Percentiles rank a stretch among this genome's conserved stretches.
Evolutionary conservation across 2,888 invertebrate genomes (phyloP).

Genomic region (Leucoma salicis): DNA sequence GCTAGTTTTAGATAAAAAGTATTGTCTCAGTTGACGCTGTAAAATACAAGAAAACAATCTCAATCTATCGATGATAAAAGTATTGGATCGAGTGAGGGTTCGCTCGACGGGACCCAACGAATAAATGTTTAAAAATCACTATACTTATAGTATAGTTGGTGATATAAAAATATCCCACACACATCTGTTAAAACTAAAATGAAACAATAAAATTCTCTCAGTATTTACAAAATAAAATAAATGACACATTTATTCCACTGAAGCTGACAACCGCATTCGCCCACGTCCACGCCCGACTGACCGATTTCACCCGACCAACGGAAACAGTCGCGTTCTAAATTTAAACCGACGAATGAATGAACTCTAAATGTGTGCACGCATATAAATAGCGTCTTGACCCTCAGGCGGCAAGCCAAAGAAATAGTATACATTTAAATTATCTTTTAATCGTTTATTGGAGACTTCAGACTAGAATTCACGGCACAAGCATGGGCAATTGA

Average conservation of each 20-base stretch:
- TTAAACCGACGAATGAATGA: constrained; percentile 68
- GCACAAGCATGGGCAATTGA: no score
- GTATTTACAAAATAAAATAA: constrained; percentile 1
- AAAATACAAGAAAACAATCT: no score
- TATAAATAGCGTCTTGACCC: constrained; percentile 53
- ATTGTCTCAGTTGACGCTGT: no score
- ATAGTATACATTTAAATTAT: not conserved
- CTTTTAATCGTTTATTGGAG: no score
- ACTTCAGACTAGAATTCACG: no score
- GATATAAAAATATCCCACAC: not conserved
- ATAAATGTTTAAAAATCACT: no score
- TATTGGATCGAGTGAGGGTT: no score
- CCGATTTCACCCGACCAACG: constrained; percentile 30
- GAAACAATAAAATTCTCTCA: not conserved
- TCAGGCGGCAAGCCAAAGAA: constrained; percentile 42
- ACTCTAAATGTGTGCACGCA: constrained; percentile 65
- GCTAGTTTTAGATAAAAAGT: no score
- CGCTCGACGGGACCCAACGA: no score
- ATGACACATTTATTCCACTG: constrained; percentile 5
- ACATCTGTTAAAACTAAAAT: not conserved
- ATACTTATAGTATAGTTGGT: no score
- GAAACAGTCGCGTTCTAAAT: constrained; percentile 54
- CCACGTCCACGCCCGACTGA: constrained; percentile 40
- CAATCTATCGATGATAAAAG: no score
- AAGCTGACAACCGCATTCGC: constrained; percentile 40